A percentile compares a stretch with the other conserved stretches of the same genome.
These are phyloP conservation scores for Pelobates fuscus DNA, from an alignment of 2,113 vertebrate genomes.

Conservation along the genomic window DNA sequence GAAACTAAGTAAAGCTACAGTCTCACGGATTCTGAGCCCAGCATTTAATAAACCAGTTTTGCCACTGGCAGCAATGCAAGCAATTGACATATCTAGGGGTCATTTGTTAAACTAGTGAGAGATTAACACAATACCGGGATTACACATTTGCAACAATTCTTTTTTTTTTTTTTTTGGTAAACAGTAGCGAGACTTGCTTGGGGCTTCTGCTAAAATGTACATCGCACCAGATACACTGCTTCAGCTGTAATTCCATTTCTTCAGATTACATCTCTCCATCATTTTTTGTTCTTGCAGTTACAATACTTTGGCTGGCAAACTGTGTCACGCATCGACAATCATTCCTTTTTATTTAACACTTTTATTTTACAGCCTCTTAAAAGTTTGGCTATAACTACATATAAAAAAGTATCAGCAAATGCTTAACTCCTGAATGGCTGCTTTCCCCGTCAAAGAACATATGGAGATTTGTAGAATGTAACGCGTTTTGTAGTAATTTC, in stretches of 20 bases:
- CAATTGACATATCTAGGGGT: background rate
- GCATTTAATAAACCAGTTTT: slow-evolving; percentile 10
- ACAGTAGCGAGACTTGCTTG: background rate
- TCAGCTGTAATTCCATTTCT: background rate
- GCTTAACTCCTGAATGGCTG: background rate
- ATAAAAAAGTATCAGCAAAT: background rate
- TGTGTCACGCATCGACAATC: background rate
- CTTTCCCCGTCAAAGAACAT: background rate
- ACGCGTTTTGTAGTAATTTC: background rate
- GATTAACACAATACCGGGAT: background rate
- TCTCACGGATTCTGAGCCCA: background rate
- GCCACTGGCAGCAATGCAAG: background rate
- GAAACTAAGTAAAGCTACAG: background rate
- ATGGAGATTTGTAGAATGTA: background rate
- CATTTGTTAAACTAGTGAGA: slow-evolving; percentile 7
- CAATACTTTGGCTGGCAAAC: background rate
- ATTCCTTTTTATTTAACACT: slow-evolving; percentile 10
- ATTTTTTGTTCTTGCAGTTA: background rate
- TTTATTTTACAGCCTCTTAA: background rate
- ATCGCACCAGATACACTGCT: background rate
- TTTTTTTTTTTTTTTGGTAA: background rate
- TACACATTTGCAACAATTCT: background rate
- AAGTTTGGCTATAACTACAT: background rate
- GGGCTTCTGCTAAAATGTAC: background rate
- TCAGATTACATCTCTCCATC: background rate